These are phyloP conservation scores for Lydus trimaculatus DNA, from an alignment of 2,888 invertebrate genomes.

Conservation along the genomic window DNA sequence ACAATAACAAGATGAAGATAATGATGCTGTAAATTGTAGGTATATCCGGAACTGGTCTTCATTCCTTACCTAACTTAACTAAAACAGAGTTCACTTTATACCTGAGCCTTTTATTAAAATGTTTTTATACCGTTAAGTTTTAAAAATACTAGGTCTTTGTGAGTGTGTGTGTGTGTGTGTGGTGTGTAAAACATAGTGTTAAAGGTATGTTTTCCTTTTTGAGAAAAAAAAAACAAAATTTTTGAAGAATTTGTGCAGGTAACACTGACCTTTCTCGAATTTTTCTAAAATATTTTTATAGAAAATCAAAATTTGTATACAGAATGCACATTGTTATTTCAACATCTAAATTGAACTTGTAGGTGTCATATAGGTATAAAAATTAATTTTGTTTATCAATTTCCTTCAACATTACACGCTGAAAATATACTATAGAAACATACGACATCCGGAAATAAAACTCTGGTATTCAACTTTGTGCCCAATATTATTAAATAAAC, in stretches of 20 bases:
- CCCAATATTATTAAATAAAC: constrained; percentile 39
- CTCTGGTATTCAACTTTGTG: constrained; percentile 37
- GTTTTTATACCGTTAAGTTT: constrained; percentile 36
- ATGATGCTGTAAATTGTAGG: constrained; percentile 32
- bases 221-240: neutral
- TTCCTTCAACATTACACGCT: no score
- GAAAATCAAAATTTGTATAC: no score
- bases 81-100: constrained; percentile 45
- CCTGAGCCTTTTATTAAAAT: constrained; percentile 34
- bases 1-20: neutral
- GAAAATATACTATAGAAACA: neutral
- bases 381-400: no score
- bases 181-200: neutral
- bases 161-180: neutral
- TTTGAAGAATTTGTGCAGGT: neutral
- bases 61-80: constrained; percentile 53
- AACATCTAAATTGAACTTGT: no score
- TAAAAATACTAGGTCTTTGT: neutral
- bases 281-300: no score
- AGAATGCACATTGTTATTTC: no score
- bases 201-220: neutral
- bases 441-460: constrained; percentile 41
- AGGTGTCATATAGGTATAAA: no score
- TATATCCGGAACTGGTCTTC: constrained; percentile 50
- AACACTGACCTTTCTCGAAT: neutral